Percentiles rank a stretch among this genome's conserved stretches.
phyloP scores from a whole-genome alignment of 2,888 invertebrate genomes.

The Caenorhabditis virilis region DNA sequence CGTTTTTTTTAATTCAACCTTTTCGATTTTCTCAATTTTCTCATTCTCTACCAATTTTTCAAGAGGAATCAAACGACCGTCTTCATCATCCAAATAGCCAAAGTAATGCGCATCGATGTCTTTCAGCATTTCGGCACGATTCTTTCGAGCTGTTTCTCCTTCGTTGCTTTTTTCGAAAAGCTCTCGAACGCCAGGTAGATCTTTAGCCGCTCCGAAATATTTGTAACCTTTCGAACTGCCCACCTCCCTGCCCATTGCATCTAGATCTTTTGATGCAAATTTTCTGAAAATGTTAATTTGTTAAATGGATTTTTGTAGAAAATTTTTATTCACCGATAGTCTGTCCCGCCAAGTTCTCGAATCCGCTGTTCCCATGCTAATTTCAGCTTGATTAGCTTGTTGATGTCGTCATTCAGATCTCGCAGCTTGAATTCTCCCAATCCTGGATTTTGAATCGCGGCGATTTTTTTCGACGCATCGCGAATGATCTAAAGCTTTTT shows the following conservation, averaged over 20 bases:
- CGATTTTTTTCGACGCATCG: constrained; percentile 96
- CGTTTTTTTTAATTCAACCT: constrained; percentile 9
- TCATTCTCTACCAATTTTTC: constrained; percentile 74
- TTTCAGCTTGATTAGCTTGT: constrained; percentile 87
- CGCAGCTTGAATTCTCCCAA: constrained; percentile 97
- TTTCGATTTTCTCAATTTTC: constrained; percentile 57
- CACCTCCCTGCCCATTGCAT: constrained; percentile 91
- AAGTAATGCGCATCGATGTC: constrained; percentile 98
- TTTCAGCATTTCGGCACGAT: constrained; percentile 93
- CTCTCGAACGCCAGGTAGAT: constrained; percentile 95
- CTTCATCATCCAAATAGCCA: constrained; percentile 92
- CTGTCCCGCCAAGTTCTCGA: constrained; percentile 89
- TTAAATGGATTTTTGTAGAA: no score
- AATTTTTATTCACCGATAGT: constrained; percentile 73
- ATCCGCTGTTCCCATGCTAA: constrained; percentile 91
- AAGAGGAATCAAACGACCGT: constrained; percentile 87
- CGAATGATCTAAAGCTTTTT: constrained; percentile 80
- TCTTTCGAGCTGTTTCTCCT: constrained; percentile 77
- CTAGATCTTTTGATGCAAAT: constrained; percentile 75
- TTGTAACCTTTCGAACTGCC: constrained; percentile 97
- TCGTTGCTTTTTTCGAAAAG: constrained; percentile 81
- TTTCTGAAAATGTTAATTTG: constrained; percentile 50
- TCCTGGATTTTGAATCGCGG: constrained; percentile 90
- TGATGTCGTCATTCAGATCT: constrained; percentile 98
- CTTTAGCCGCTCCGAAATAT: constrained; percentile 74